A percentile compares a stretch with the other conserved stretches of the same genome.
Conservation (phyloP, 2,888 invertebrate genomes). For the Hartigia nigra region DNA sequence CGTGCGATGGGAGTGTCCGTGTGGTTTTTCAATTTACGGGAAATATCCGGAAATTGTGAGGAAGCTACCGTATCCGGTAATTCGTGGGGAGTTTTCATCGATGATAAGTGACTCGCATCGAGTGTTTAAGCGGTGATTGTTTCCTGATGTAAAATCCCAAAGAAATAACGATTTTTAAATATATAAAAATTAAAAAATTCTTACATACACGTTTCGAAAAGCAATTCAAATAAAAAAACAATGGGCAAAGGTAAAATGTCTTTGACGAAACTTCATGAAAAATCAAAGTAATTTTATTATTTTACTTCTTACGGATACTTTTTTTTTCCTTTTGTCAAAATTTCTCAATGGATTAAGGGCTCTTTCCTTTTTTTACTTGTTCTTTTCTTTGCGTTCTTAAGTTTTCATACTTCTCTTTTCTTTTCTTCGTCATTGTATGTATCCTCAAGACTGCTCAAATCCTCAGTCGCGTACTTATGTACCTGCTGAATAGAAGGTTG, state of each 20-base stretch:
- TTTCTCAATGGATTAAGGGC: background rate
- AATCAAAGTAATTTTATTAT: background rate
- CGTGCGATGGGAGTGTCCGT: background rate
- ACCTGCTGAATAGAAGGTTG: slow-evolving; percentile 29
- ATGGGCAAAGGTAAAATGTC: background rate
- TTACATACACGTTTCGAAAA: background rate
- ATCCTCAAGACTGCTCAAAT: background rate
- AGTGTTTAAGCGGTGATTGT: background rate
- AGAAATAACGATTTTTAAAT: background rate
- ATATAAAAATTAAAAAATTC: background rate
- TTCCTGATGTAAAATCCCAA: background rate
- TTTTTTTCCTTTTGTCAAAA: slow-evolving; percentile 19
- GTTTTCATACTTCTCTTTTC: slow-evolving; percentile 8
- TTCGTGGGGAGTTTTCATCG: background rate
- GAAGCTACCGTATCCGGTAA: background rate
- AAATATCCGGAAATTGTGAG: background rate
- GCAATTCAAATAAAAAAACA: background rate
- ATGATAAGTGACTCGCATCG: background rate
- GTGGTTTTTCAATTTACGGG: background rate
- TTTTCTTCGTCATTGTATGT: slow-evolving; percentile 11
- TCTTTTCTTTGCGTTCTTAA: slow-evolving; percentile 12
- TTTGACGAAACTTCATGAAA: background rate
- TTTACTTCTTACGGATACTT: slow-evolving; percentile 6
- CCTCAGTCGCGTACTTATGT: background rate
- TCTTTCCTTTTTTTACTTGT: slow-evolving; percentile 10